A percentile compares a stretch with the other conserved stretches of the same genome.
phyloP scores from a whole-genome alignment of 2,888 invertebrate genomes.

The Calameuta idolon region DNA sequence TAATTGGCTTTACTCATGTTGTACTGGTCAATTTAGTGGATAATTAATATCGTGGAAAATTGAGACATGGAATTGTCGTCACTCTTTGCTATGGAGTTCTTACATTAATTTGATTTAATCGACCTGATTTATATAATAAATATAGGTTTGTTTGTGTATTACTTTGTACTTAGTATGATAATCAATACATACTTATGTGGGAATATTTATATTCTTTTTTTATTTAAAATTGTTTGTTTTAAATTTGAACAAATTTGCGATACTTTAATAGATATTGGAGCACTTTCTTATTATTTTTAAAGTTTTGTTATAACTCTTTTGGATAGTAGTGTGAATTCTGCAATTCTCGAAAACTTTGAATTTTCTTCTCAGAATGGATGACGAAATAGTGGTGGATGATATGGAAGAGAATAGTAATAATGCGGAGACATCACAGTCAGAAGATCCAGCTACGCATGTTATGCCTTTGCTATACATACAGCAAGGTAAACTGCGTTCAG shows the following conservation, averaged over 20 bases:
- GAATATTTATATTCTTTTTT: background rate
- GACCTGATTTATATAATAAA: background rate
- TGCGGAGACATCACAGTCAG: conserved; percentile 34
- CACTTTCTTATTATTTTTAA: background rate
- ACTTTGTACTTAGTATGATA: background rate
- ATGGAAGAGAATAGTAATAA: conserved; percentile 44
- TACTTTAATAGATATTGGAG: background rate
- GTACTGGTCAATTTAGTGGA: background rate
- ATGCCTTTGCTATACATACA: conserved; percentile 62
- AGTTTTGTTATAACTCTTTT: background rate
- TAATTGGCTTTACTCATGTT: background rate
- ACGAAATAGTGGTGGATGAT: conserved; percentile 58
- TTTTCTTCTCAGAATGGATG: conserved; percentile 51
- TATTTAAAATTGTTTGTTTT: background rate
- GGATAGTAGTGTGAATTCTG: background rate
- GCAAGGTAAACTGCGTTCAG: conserved; percentile 54
- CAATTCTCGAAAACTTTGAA: background rate
- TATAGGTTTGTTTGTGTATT: background rate
- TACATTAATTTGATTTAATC: background rate
- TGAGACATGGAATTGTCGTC: background rate
- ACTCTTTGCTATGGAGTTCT: background rate
- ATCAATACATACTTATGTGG: background rate
- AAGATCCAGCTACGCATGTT: conserved; percentile 47
- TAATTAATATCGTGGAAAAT: background rate
- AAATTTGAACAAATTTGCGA: background rate